A percentile compares a stretch with the other conserved stretches of the same genome.
Conservation (phyloP, 37 sponge, comb jelly and placozoan genomes). For the Cladorhizidae sp. region DNA sequence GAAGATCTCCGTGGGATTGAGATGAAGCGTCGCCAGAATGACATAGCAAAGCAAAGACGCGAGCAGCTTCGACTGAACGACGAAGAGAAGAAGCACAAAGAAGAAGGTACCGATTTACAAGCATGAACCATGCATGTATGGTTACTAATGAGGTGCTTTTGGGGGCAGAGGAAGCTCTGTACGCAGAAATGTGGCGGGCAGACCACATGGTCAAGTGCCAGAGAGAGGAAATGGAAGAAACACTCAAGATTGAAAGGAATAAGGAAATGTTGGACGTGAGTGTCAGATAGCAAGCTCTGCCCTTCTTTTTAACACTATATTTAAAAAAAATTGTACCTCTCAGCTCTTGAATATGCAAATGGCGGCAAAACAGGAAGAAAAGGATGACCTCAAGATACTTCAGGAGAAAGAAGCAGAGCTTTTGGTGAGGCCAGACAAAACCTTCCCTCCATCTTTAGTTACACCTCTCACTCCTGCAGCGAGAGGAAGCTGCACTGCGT, state of each 20-base stretch:
- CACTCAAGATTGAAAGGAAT: conserved; percentile 87
- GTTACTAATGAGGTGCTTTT: background rate
- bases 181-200: conserved; percentile 91
- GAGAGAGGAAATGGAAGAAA: conserved; percentile 94
- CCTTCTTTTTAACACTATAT: background rate
- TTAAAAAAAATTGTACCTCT: background rate
- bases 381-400: conserved; percentile 67
- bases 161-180: conserved; percentile 84
- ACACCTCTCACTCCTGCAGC: conserved; percentile 7
- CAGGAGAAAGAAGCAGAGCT: conserved; percentile 89
- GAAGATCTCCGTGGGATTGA: conserved; percentile 88
- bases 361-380: conserved; percentile 80
- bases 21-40: conserved; percentile 71
- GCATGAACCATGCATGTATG: too few relatives aligned
- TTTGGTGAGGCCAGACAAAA: too few relatives aligned
- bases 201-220: conserved; percentile 83
- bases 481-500: conserved; percentile 77
- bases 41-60: conserved; percentile 78
- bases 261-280: conserved; percentile 78
- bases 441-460: background rate
- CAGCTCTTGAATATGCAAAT: conserved; percentile 80
- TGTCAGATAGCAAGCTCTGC: background rate
- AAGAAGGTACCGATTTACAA: conserved; percentile 51
- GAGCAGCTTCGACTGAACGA: conserved; percentile 84
- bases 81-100: conserved; percentile 51